A percentile compares a stretch with the other conserved stretches of the same genome.
Evolutionary conservation across 1,140 invertebrate species (phyloP).

Genomic region (Diplogasteroides magnus): DNA sequence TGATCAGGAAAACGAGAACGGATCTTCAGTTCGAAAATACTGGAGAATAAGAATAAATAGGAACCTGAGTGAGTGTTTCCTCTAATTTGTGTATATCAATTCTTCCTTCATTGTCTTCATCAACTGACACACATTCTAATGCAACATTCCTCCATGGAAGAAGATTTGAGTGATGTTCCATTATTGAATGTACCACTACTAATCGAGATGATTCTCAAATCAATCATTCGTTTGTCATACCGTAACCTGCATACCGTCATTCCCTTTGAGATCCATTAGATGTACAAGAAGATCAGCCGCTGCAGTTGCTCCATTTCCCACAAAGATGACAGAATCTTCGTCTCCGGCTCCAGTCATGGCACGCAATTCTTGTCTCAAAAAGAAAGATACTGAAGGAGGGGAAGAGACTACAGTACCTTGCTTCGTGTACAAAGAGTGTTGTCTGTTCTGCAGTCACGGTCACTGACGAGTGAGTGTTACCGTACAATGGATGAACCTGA

Average conservation of each 20-base stretch:
- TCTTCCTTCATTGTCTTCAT: conserved; percentile 71
- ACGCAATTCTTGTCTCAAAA: conserved; percentile 12
- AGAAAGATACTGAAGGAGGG: conserved; percentile 57
- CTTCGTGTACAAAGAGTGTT: conserved; percentile 73
- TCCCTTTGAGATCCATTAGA: conserved; percentile 63
- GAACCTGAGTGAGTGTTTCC: conserved; percentile 66
- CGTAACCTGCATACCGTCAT: conserved; percentile 57
- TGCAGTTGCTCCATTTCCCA: conserved; percentile 69
- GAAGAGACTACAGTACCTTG: conserved; percentile 53
- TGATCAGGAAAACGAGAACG: too few relatives aligned
- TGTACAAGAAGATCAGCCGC: conserved; percentile 67
- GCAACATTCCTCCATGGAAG: conserved; percentile 76
- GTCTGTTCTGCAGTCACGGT: conserved; percentile 79
- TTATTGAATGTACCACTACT: conserved; percentile 23
- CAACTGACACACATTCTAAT: conserved; percentile 65
- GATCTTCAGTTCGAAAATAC: too few relatives aligned
- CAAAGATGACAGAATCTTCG: conserved; percentile 76
- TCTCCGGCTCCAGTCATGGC: conserved; percentile 55
- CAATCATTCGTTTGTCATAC: conserved; percentile 23
- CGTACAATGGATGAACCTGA: conserved; percentile 68
- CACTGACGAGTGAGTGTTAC: conserved; percentile 77
- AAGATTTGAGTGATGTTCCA: conserved; percentile 75
- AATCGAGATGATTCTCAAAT: conserved; percentile 60
- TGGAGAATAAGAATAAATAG: too few relatives aligned
- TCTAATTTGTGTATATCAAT: conserved; percentile 74